Conservation (phyloP, 2,113 vertebrate genomes). For the Pelodiscus sinensis region DNA sequence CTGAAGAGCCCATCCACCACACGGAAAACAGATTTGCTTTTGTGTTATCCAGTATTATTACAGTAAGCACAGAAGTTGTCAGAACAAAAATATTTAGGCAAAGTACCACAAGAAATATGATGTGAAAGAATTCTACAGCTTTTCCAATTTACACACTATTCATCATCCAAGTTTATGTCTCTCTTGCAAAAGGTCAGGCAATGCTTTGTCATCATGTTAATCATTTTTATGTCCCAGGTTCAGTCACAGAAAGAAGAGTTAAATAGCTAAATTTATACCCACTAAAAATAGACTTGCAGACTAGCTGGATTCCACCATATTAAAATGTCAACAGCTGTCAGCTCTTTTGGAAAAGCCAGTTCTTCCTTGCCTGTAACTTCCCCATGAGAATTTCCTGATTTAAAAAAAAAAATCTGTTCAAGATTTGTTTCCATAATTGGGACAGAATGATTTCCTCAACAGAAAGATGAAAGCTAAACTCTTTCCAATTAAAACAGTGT, state of each 20-base stretch:
- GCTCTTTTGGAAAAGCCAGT: conserved; percentile 71
- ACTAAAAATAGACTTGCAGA: conserved; percentile 80
- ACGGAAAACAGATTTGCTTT: neutral
- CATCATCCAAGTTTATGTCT: conserved; percentile 15
- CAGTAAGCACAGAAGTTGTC: conserved; percentile 43
- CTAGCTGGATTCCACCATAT: conserved; percentile 67
- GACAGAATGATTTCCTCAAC: conserved; percentile 72
- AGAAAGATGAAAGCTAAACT: conserved; percentile 70
- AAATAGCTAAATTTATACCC: conserved; percentile 71
- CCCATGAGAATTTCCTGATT: conserved; percentile 69
- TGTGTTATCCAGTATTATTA: conserved; percentile 13
- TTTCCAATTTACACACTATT: conserved; percentile 23
- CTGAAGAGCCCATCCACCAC: neutral
- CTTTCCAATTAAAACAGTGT: conserved; percentile 72
- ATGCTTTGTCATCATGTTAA: conserved; percentile 52
- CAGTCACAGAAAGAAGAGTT: conserved; percentile 63
- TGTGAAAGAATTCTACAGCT: conserved; percentile 41
- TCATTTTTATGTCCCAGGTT: conserved; percentile 63
- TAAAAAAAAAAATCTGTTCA: conserved; percentile 52
- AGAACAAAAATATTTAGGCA: conserved; percentile 46
- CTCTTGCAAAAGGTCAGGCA: conserved; percentile 31
- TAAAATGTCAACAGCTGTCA: conserved; percentile 77
- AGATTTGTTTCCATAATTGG: conserved; percentile 78
- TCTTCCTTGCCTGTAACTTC: conserved; percentile 69
- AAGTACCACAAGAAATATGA: conserved; percentile 51